phyloP scores from a whole-genome alignment of 30 jellyfish, hydroid and myxozoan species.

The Nemopilema nomurai region DNA sequence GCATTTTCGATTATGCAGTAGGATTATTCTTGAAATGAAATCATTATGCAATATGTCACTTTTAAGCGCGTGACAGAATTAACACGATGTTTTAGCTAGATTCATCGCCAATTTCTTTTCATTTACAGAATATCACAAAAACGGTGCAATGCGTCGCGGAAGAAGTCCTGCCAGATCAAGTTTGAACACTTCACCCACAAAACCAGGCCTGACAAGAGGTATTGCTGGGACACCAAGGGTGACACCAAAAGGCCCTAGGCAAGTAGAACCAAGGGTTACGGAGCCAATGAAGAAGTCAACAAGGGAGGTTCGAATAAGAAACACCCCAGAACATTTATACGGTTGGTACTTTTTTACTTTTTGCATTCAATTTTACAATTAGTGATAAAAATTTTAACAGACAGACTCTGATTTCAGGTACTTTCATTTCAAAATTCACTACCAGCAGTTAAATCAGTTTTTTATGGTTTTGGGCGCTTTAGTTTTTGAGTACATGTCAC shows the following conservation, averaged over 20 bases:
- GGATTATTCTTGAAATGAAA: too few relatives aligned
- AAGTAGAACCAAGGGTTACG: not conserved
- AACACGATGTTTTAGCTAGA: too few relatives aligned
- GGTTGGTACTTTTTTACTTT: not conserved
- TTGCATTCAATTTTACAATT: not conserved
- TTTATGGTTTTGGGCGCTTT: too few relatives aligned
- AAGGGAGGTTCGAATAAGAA: slow-evolving; percentile 1
- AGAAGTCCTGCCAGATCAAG: slow-evolving; percentile 31
- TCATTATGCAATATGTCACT: too few relatives aligned
- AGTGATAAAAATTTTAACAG: too few relatives aligned
- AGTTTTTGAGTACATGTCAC: too few relatives aligned
- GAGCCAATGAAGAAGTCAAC: not conserved
- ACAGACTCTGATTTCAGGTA: too few relatives aligned
- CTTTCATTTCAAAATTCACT: too few relatives aligned
- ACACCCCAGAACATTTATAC: slow-evolving; percentile 53
- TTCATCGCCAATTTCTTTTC: too few relatives aligned
- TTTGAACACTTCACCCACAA: not conserved
- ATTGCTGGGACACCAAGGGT: not conserved
- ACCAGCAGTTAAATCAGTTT: too few relatives aligned
- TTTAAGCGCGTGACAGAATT: not conserved
- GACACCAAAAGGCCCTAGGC: slow-evolving; percentile 5
- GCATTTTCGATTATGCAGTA: too few relatives aligned
- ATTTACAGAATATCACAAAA: too few relatives aligned
- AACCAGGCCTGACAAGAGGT: not conserved
- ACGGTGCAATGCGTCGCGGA: slow-evolving; percentile 13